Base-by-base conservation (phyloP, 2,113 vertebrate genomes). In the Pseudopipra pipra region DNA sequence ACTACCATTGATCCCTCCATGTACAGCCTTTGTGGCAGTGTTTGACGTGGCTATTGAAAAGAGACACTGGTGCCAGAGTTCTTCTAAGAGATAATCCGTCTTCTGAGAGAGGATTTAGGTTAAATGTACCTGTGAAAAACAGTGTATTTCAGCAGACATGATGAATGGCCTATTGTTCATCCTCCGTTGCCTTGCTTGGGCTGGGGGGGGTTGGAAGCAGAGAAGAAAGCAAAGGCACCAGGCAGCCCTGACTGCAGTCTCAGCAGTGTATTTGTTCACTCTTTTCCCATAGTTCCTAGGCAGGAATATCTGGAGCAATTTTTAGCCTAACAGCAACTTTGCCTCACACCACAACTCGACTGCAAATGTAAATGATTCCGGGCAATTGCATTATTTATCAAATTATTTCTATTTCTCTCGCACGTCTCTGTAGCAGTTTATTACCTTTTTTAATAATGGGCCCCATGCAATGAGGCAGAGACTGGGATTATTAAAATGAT, bases 41-140 rank as follows among this genome's bases (percentile, higher is more conserved):
- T 86, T 37, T 96, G 95, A 97, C 77, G 51, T 72, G 83, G 62
- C 94, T 77, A 85, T 73, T 94, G 90, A 96, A 96, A 93, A 95
- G 85, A 87, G 72, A 77, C 87, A 73, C 78, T 30, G 85, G 84
- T 96, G 94, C 90, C 91, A 94, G 75, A 95, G 94, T 93, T 93
- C 82, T 95, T 76, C 95, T 77, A 41, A 86, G 92, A 97, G 86
- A 95, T 95, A 96, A 96, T 96, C 93, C 8, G 10, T 96, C 92
- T 96, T 97, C 87, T 86, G 62, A 80, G 90, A 78, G 89, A 97
- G 93, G 94, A 97, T 93, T 94, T 91, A 47, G 92, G 92, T 96
- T 96, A 96, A 97, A 94, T 87, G 90, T 85, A 97, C 95, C 95
- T 95, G 91, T 77, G 95, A 80, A 93, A 92, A 97, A 65, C 91